phyloP scores from a whole-genome alignment of 30 jellyfish, hydroid and myxozoan species.

The Aurelia coerulea region DNA sequence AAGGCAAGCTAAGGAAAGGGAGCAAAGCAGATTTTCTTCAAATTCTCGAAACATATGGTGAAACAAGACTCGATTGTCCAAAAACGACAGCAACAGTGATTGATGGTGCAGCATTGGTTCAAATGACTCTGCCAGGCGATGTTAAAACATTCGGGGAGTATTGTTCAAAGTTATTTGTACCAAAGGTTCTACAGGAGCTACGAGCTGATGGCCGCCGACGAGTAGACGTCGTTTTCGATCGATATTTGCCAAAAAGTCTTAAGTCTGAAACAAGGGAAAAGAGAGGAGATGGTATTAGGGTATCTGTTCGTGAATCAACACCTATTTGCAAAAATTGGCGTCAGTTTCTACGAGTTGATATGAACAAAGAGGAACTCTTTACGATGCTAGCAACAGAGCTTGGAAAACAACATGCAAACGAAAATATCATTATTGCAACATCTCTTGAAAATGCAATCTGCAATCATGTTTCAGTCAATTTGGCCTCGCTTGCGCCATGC shows the following conservation, averaged over 20 bases:
- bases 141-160: constrained; percentile 44
- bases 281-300: constrained; percentile 1
- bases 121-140: constrained; percentile 51
- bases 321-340: constrained; percentile 28
- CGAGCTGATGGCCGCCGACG: constrained; percentile 52
- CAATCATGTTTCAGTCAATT: constrained; percentile 22
- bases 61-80: constrained; percentile 34
- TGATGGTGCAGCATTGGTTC: constrained; percentile 69
- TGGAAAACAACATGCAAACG: constrained; percentile 29
- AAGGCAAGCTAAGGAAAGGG: constrained; percentile 45
- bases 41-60: constrained; percentile 38
- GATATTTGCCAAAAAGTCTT: constrained; percentile 5
- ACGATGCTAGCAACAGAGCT: constrained; percentile 49
- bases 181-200: constrained; percentile 45
- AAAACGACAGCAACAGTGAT: constrained; percentile 48
- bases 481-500: constrained; percentile 43
- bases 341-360: constrained; percentile 54
- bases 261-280: constrained; percentile 4
- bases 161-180: constrained; percentile 38
- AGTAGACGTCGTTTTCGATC: constrained; percentile 9
- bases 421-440: constrained; percentile 25
- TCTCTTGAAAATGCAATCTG: constrained; percentile 43
- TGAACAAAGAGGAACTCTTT: constrained; percentile 54
- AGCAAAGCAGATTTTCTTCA: constrained; percentile 39
- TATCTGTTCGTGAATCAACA: constrained; percentile 28